These are phyloP conservation scores for Chaenogobius annularis DNA, from an alignment of 2,113 vertebrate species.

Conservation along the genomic window DNA sequence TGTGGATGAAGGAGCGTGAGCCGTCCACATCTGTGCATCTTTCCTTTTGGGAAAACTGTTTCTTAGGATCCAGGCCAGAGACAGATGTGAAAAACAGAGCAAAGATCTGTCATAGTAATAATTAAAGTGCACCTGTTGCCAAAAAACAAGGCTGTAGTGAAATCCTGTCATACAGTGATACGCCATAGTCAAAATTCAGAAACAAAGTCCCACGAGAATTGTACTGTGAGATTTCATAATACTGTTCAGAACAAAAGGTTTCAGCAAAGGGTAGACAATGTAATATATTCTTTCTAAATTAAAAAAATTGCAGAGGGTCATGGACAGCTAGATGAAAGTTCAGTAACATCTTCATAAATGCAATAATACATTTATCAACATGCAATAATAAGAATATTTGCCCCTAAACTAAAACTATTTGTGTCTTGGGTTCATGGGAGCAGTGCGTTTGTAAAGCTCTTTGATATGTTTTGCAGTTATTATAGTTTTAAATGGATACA, in stretches of 20 bases:
- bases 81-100: slow-evolving; percentile 73
- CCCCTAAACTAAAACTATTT: background rate
- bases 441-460: background rate
- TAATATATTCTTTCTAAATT: too few relatives aligned
- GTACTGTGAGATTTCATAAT: background rate
- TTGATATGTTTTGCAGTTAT: background rate
- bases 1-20: slow-evolving; percentile 38
- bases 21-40: slow-evolving; percentile 62
- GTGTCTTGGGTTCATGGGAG: background rate
- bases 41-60: slow-evolving; percentile 72
- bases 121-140: slow-evolving; percentile 72
- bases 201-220: background rate
- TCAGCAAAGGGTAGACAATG: background rate
- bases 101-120: slow-evolving; percentile 71
- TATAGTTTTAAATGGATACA: background rate
- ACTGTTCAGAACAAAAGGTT: background rate
- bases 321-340: too few relatives aligned
- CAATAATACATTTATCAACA: too few relatives aligned
- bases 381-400: too few relatives aligned
- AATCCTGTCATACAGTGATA: background rate
- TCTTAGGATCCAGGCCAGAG: slow-evolving; percentile 66
- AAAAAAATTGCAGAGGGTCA: too few relatives aligned
- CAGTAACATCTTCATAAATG: too few relatives aligned
- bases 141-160: slow-evolving; percentile 24
- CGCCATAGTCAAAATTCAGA: background rate